These are phyloP conservation scores for Brachionus calyciflorus DNA, from an alignment of 1,140 invertebrate genomes.

Conservation along the genomic window DNA sequence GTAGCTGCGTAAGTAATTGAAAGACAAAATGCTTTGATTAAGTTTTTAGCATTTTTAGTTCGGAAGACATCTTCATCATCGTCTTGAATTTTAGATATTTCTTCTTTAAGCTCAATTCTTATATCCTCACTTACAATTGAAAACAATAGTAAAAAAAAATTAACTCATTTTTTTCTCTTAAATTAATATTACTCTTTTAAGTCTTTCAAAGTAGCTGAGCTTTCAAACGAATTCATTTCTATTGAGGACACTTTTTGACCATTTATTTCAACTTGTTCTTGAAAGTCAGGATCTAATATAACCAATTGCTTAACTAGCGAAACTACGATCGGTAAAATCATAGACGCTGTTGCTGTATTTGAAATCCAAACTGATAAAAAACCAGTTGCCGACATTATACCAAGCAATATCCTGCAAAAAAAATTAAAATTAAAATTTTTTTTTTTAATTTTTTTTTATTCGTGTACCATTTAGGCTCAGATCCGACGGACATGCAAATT, in stretches of 20 bases:
- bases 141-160: too few species aligned
- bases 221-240: too few species aligned
- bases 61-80: not conserved
- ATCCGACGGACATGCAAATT: constrained; percentile 13
- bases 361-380: constrained; percentile 81
- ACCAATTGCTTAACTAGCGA: constrained; percentile 50
- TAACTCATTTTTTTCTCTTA: too few species aligned
- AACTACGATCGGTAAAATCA: constrained; percentile 76
- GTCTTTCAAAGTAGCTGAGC: too few species aligned
- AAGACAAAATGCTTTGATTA: constrained; percentile 55
- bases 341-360: constrained; percentile 76
- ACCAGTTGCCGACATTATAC: constrained; percentile 73
- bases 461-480: constrained; percentile 39
- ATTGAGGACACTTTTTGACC: too few species aligned
- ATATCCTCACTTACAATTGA: too few species aligned
- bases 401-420: constrained; percentile 53
- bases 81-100: not conserved
- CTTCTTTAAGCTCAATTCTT: not conserved
- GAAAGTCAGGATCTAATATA: constrained; percentile 5
- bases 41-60: not conserved
- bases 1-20: constrained; percentile 74
- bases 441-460: not conserved
- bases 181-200: too few species aligned
- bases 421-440: not conserved
- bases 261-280: not conserved